phyloP scores from a whole-genome alignment of 2,888 invertebrate species.

The Acholoe squamosa region DNA sequence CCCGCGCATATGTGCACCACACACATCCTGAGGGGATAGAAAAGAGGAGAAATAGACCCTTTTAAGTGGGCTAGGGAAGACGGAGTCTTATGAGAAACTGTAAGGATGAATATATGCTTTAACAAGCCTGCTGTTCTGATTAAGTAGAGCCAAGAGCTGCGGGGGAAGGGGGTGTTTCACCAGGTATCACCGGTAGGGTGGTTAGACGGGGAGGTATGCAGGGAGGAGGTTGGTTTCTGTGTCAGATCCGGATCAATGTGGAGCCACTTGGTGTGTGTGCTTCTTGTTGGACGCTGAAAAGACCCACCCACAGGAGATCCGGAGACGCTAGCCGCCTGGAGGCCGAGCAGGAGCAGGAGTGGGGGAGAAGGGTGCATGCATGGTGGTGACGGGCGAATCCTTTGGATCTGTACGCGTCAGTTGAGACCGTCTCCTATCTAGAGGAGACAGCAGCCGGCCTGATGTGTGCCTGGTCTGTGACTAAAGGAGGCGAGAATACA shows the following conservation, averaged over 20 bases:
- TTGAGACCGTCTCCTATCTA: conserved; percentile 2
- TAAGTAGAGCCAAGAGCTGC: neutral
- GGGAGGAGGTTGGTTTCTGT: neutral
- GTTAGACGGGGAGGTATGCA: neutral
- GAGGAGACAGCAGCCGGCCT: neutral
- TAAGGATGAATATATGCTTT: too few species aligned
- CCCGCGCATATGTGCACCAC: too few species aligned
- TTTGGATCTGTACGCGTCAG: neutral
- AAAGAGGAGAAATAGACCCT: too few species aligned
- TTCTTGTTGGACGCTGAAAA: conserved; percentile 7
- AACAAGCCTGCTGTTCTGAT: neutral
- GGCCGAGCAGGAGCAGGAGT: neutral
- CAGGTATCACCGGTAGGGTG: neutral
- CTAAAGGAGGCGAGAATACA: neutral
- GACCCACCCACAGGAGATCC: conserved; percentile 9
- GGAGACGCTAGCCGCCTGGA: neutral
- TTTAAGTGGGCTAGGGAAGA: too few species aligned
- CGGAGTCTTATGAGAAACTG: too few species aligned
- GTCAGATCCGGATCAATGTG: conserved; percentile 33
- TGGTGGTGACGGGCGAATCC: neutral
- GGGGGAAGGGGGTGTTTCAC: neutral
- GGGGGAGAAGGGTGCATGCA: neutral
- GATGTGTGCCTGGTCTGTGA: neutral
- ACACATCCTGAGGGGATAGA: too few species aligned
- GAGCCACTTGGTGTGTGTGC: neutral